Evolutionary conservation across 2,797 vertebrate species (phyloP).

Genomic region (Sebastes taczanowskii): DNA sequence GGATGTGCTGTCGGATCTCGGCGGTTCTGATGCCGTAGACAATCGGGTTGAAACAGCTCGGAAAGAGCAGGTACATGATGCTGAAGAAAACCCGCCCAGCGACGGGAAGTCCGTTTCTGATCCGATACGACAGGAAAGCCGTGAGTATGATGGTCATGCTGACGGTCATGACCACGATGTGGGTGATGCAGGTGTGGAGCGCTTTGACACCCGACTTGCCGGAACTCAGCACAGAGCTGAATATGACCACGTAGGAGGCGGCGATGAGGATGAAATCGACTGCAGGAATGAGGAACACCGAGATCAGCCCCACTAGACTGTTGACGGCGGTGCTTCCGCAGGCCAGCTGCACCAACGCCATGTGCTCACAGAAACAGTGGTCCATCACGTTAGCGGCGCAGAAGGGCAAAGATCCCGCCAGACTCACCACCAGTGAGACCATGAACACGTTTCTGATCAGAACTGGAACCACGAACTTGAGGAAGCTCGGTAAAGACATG

Average conservation of each 20-base stretch:
- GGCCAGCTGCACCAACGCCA: conserved; percentile 74
- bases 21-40: conserved; percentile 51
- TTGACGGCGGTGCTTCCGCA: conserved; percentile 62
- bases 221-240: conserved; percentile 62
- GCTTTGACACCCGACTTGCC: conserved; percentile 59
- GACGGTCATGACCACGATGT: conserved; percentile 70
- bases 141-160: conserved; percentile 42
- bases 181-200: conserved; percentile 73
- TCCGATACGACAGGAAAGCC: conserved; percentile 67
- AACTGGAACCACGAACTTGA: conserved; percentile 28
- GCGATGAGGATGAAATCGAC: conserved; percentile 68
- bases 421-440: conserved; percentile 17
- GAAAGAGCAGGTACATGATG: conserved; percentile 46
- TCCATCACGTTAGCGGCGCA: conserved; percentile 62
- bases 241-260: conserved; percentile 71
- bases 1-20: conserved; percentile 40
- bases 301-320: conserved; percentile 49
- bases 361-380: conserved; percentile 83
- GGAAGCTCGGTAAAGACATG: conserved; percentile 36
- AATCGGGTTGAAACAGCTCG: conserved; percentile 48
- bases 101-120: conserved; percentile 51
- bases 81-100: conserved; percentile 38
- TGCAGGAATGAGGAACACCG: conserved; percentile 55
- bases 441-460: conserved; percentile 47
- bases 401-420: conserved; percentile 55